phyloP scores from a whole-genome alignment of 1,140 invertebrate species.

The Adoxophyes honmai region DNA sequence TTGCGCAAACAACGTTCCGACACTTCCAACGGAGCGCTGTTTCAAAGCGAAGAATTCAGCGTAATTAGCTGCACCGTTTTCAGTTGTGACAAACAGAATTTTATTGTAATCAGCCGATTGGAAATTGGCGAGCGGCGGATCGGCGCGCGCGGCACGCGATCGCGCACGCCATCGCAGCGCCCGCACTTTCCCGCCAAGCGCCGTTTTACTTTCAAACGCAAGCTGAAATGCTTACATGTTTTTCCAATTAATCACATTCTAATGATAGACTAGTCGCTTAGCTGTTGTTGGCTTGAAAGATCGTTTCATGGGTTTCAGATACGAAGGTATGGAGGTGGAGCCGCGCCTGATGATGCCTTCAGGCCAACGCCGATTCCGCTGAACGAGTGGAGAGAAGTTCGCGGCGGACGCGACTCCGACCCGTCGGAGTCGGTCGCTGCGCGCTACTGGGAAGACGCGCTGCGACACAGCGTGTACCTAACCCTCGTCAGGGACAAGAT shows the following conservation, averaged over 20 bases:
- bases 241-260: slow-evolving; percentile 20
- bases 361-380: slow-evolving; percentile 61
- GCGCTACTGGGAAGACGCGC: slow-evolving; percentile 78
- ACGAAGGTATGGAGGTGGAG: slow-evolving; percentile 34
- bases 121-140: slow-evolving; percentile 48
- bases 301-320: slow-evolving; percentile 39
- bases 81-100: slow-evolving; percentile 18
- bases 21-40: no score
- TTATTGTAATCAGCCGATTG: slow-evolving; percentile 45
- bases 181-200: slow-evolving; percentile 58
- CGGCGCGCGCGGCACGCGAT: slow-evolving; percentile 41
- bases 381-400: slow-evolving; percentile 62
- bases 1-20: not conserved
- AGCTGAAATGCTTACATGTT: slow-evolving; percentile 34
- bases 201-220: slow-evolving; percentile 73
- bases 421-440: slow-evolving; percentile 61
- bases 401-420: slow-evolving; percentile 49
- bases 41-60: not conserved
- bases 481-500: slow-evolving; percentile 76
- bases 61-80: not conserved
- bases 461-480: slow-evolving; percentile 79
- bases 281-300: slow-evolving; percentile 11
- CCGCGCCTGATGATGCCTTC: slow-evolving; percentile 49
- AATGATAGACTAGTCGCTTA: slow-evolving; percentile 17
- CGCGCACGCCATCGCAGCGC: slow-evolving; percentile 32